These are phyloP conservation scores for Ceratina australensis DNA, from an alignment of 1,140 invertebrate species.

Conservation along the genomic window DNA sequence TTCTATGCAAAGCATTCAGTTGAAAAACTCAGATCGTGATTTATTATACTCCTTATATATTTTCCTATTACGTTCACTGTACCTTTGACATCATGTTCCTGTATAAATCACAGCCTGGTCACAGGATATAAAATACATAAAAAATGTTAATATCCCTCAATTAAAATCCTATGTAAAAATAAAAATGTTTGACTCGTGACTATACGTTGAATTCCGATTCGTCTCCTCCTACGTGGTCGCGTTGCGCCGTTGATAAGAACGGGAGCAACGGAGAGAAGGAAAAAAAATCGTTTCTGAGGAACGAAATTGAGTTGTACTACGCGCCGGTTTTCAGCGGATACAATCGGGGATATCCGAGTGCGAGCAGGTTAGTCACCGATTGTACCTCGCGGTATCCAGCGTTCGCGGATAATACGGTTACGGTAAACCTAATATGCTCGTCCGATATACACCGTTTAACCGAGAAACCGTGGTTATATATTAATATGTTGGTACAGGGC, in stretches of 20 bases:
- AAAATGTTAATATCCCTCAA: no score
- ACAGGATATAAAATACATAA: no score
- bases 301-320: slow-evolving; percentile 1
- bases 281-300: not conserved
- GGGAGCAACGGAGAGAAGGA: not conserved
- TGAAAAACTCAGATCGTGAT: no score
- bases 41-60: no score
- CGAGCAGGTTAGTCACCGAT: slow-evolving; percentile 19
- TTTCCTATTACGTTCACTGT: no score
- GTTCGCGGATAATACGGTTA: slow-evolving; percentile 34
- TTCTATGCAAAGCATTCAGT: no score
- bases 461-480: slow-evolving; percentile 11
- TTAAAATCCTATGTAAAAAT: no score
- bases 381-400: slow-evolving; percentile 4
- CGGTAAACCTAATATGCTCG: slow-evolving; percentile 36
- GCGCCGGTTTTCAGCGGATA: slow-evolving; percentile 16
- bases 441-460: slow-evolving; percentile 20
- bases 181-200: not conserved
- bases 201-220: not conserved
- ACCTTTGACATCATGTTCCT: no score
- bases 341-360: not conserved
- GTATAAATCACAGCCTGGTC: no score
- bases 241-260: not conserved
- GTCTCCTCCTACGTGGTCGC: no score
- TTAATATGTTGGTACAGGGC: slow-evolving; percentile 22